A percentile compares a stretch with the other conserved stretches of the same genome.
Conservation (phyloP, 2,888 invertebrate species). For the Eupithecia tripunctaria region DNA sequence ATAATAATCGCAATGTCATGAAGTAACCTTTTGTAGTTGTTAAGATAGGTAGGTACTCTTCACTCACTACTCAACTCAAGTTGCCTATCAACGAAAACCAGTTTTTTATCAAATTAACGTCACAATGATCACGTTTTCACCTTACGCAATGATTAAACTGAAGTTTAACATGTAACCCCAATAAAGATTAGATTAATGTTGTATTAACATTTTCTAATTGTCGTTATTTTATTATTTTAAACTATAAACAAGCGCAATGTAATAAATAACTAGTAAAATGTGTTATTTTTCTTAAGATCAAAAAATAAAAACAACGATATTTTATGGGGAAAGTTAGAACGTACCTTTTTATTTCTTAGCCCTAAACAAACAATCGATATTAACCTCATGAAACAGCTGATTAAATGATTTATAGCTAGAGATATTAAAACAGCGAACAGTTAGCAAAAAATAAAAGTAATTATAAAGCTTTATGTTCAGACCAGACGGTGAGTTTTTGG, state of each 20-base stretch:
- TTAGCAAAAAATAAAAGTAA: constrained; percentile 63
- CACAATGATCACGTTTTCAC: constrained; percentile 41
- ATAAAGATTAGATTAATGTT: constrained; percentile 36
- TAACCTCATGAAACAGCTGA: not conserved
- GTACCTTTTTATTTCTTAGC: not conserved
- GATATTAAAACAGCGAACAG: constrained; percentile 55
- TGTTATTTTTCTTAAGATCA: not conserved
- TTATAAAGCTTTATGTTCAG: constrained; percentile 53
- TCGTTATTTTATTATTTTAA: not conserved
- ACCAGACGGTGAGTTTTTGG: constrained; percentile 67
- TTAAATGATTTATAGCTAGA: constrained; percentile 44
- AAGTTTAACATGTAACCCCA: constrained; percentile 18
- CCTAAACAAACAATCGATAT: not conserved
- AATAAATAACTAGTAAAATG: too few species aligned
- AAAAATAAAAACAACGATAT: not conserved
- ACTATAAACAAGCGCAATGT: not conserved
- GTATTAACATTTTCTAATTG: not conserved
- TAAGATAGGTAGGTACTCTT: not conserved
- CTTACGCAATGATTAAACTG: constrained; percentile 46
- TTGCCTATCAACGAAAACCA: constrained; percentile 4
- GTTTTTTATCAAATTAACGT: constrained; percentile 10
- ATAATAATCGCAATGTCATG: not conserved
- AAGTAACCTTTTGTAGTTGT: not conserved
- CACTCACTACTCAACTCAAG: not conserved
- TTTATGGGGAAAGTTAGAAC: not conserved